Base-by-base conservation (phyloP, 2,888 invertebrate species). In the Thereva nobilitata region DNA sequence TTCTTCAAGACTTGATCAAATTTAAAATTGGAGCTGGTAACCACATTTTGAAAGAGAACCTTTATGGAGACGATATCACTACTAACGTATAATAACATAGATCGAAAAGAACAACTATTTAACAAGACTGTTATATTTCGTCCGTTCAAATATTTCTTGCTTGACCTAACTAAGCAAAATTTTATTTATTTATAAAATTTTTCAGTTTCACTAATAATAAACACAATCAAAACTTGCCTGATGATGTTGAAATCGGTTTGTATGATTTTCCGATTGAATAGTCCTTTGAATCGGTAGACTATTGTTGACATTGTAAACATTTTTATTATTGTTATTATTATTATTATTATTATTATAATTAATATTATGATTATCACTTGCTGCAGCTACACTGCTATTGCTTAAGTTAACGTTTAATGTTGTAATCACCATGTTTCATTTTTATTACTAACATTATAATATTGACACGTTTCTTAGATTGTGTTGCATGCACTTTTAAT, bases 161-260 rank as follows among this genome's bases (percentile, higher is more conserved):
- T n/a, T n/a, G 23, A 23, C 23, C 23, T 23, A 23, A 2, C 23
- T 23, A 23, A 23, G 2, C 23, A 2, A 23, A 23, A 23, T 23
- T 23, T 23, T 23, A 23, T 2, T 23, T 23, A 23, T 23, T 23
- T 23, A 23, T 23, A 23, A 23, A 23, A 23, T 23, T 23, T 23
- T 23, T 23, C 23, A 23, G 23, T 23, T 23, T 23, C 23, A 23
- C 23, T 23, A 23, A 23, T 23, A 23, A 23, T 23, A 23, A n/a
- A 23, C 23, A 34, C 37, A 10, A 9, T 52, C 52, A 37, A 37
- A 63, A 76, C 77, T 80, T 80, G 78, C 79, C 80, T 80, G 79
- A 72, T 79, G 80, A 71, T 79, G 77, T 72, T 74, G 76, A 73
- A 78, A 75, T 73, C 77, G 78, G 68, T 75, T 74, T 63, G 78